Conservation (phyloP, 2,797 vertebrate species). For the Arrhamphus sclerolepis region DNA sequence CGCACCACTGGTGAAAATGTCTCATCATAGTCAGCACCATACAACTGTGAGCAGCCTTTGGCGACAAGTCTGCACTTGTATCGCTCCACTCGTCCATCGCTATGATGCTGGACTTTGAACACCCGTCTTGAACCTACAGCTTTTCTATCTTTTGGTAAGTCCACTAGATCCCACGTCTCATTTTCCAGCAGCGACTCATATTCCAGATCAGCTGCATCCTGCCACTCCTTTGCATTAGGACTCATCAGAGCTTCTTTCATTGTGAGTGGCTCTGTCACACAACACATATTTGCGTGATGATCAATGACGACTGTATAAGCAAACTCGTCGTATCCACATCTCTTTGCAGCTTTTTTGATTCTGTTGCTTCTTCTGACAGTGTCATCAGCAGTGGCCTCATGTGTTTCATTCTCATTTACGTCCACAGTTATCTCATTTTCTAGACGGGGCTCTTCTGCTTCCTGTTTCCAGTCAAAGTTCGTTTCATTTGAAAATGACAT, state of each 20-base stretch:
- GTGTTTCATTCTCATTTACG: too few relatives aligned
- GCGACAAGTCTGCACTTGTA: conserved; percentile 1
- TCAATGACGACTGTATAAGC: too few relatives aligned
- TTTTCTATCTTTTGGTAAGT: conserved; percentile 34
- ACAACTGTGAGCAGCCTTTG: conserved; percentile 32
- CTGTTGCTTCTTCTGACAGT: too few relatives aligned
- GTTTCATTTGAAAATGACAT: conserved; percentile 9
- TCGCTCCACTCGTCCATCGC: conserved; percentile 4
- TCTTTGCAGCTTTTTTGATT: too few relatives aligned
- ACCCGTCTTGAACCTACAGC: conserved; percentile 45
- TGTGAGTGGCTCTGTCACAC: too few relatives aligned
- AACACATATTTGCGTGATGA: too few relatives aligned
- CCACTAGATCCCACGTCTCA: conserved; percentile 38
- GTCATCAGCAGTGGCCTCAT: too few relatives aligned
- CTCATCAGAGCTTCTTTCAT: conserved; percentile 41
- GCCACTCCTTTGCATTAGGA: conserved; percentile 41
- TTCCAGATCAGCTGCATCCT: conserved; percentile 38
- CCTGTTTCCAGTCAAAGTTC: too few relatives aligned
- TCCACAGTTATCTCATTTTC: too few relatives aligned
- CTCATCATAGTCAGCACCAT: conserved; percentile 48
- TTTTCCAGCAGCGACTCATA: conserved; percentile 51
- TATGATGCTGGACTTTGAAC: conserved; percentile 11
- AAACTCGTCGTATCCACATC: too few relatives aligned
- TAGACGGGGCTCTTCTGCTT: too few relatives aligned
- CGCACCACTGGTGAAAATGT: conserved; percentile 32